phyloP scores from a whole-genome alignment of 2,113 vertebrate genomes.

The Catharus fuscescens region DNA sequence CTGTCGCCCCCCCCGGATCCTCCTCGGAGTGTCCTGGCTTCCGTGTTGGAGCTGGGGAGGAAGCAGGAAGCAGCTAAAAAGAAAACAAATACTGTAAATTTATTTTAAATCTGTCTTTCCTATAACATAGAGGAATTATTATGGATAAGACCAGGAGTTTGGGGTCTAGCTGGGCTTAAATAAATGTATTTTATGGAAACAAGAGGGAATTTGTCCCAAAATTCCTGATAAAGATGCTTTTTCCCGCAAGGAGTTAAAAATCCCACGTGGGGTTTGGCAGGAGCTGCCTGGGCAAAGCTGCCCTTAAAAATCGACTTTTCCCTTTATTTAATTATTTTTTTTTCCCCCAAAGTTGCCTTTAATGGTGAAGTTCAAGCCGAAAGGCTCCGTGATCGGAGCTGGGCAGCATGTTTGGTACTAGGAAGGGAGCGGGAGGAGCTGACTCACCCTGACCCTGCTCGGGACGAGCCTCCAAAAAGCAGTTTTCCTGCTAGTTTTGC shows the following conservation, averaged over 20 bases:
- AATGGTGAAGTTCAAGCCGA: constrained; percentile 5
- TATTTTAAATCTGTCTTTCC: not conserved
- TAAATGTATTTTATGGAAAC: not conserved
- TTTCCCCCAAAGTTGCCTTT: not conserved
- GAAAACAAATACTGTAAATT: not conserved
- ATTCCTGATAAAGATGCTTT: not conserved
- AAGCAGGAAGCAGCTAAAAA: constrained; percentile 3
- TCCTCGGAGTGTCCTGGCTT: fast-evolving
- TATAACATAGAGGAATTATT: not conserved
- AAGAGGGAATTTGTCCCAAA: not conserved
- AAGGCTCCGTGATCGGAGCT: not conserved
- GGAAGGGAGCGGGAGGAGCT: not conserved
- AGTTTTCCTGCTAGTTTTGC: not conserved
- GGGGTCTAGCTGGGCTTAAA: not conserved
- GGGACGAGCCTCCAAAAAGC: not conserved
- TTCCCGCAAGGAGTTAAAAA: not conserved
- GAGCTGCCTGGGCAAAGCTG: not conserved
- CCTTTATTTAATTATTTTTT: not conserved
- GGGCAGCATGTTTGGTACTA: not conserved
- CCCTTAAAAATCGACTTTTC: not conserved
- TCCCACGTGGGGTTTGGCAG: not conserved
- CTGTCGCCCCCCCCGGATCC: not conserved
- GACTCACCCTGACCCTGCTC: not conserved
- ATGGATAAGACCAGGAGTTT: not conserved
- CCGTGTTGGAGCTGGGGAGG: not conserved